Base-by-base conservation (phyloP, 2,888 invertebrate species). In the Microctonus brassicae region DNA sequence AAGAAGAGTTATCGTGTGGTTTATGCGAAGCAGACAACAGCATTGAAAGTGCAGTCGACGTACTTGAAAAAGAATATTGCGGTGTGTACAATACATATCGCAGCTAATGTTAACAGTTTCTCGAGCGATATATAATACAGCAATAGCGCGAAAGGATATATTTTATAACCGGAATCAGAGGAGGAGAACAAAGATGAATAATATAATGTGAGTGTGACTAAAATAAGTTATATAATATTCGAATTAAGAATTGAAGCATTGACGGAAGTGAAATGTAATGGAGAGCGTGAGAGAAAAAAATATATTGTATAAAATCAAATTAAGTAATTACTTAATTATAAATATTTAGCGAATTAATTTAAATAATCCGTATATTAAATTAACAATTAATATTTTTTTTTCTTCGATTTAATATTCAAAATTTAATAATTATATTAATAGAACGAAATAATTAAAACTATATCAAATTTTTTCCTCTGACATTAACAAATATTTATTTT, bases 51-150 rank as follows among this genome's bases (percentile, higher is more conserved):
- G 5, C 13, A 13, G 39, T 4, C 13, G 4, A 39, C 39, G 13
- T n/a, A 47, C 1, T n/a, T 1, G 10, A 7, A 11, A 39, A 39
- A 39, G 39, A 75, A 75, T 76, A 33, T 24, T 61, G 39, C 26
- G 42, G 9, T 22, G 64, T 64, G 57, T 57, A 70, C n/a, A n/a
- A n/a, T 10, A n/a, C 7, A 60, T 66, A 65, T 65, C 60, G 29
- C 24, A 60, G 52, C 60, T 58, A 67, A 61, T 52, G n/a, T 34
- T 53, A 53, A 20, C 47, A 57, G 26, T 52, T 69, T 52, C 34
- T 36, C 24, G 60, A 22, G 33, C 60, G 47, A 58, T 58, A 17
- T 34, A 34, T 34, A 22, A 17, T 26, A 22, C 7, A 34, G 57
- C 17, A 13, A 58, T 29, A n/a, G 57, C 17, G 47, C n/a, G 60